Conservation (phyloP, 1,140 invertebrate species). For the Ephestia elutella region DNA sequence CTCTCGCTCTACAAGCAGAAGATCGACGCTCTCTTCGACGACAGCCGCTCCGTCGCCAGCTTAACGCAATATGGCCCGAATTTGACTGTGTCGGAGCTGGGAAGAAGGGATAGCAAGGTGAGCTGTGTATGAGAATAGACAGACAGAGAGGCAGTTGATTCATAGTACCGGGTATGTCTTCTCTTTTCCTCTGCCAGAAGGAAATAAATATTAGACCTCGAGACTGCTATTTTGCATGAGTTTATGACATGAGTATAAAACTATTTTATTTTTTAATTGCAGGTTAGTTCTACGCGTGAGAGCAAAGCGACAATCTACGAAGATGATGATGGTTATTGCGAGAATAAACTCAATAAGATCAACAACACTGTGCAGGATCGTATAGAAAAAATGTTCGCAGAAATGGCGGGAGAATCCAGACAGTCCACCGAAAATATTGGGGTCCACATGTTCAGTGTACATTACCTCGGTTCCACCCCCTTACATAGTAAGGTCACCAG, state of each 20-base stretch:
- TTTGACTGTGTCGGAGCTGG: constrained; percentile 53
- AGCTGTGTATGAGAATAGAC: not conserved
- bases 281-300: constrained; percentile 53
- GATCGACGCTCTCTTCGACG: constrained; percentile 89
- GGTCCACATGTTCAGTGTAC: constrained; percentile 80
- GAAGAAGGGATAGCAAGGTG: constrained; percentile 57
- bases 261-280: constrained; percentile 14
- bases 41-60: constrained; percentile 68
- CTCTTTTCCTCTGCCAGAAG: not conserved
- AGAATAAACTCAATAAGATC: constrained; percentile 54
- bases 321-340: constrained; percentile 59
- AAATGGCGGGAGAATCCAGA: constrained; percentile 80
- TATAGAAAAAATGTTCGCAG: constrained; percentile 90
- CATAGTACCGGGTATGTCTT: not conserved
- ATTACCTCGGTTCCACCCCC: constrained; percentile 87
- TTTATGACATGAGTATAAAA: constrained; percentile 12
- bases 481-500: constrained; percentile 86
- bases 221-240: no score
- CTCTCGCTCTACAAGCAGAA: constrained; percentile 84
- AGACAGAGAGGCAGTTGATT: not conserved
- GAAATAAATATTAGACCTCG: not conserved
- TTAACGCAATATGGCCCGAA: constrained; percentile 47
- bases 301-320: constrained; percentile 49
- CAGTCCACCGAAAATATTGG: constrained; percentile 67
- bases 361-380: constrained; percentile 87